Evolutionary conservation across 2,797 vertebrate species (phyloP).

Genomic region (Notoglanidium macrostoma): DNA sequence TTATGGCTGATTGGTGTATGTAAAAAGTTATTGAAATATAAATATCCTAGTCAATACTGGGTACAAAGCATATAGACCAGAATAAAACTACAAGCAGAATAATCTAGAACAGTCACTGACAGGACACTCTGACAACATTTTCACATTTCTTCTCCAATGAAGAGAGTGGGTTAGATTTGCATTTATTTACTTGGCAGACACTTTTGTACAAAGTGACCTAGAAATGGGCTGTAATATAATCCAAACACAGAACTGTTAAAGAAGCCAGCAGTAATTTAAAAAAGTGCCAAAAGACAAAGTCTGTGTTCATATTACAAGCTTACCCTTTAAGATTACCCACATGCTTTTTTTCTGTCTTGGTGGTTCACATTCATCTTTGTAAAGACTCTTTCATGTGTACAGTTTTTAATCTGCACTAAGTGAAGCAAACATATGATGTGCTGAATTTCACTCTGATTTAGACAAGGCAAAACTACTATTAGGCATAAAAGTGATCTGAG

Average conservation of each 20-base stretch:
- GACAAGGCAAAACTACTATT: not conserved
- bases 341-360: not conserved
- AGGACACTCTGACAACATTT: not conserved
- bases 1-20: too few species aligned
- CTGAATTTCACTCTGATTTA: not conserved
- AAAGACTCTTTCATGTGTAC: not conserved
- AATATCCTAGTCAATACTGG: not conserved
- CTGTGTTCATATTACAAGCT: not conserved
- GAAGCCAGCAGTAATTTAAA: not conserved
- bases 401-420: not conserved
- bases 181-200: not conserved
- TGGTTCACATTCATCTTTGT: not conserved
- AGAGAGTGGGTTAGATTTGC: not conserved
- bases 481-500: not conserved
- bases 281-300: not conserved
- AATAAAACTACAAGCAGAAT: not conserved
- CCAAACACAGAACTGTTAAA: slow-evolving; percentile 9
- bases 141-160: not conserved
- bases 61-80: not conserved
- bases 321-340: too few species aligned
- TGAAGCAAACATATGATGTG: not conserved
- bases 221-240: not conserved
- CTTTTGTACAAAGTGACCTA: slow-evolving; percentile 10
- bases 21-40: not conserved
- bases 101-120: not conserved